phyloP scores from a whole-genome alignment of 92 coral and sea anemone species.

The Pocillopora meandrina region DNA sequence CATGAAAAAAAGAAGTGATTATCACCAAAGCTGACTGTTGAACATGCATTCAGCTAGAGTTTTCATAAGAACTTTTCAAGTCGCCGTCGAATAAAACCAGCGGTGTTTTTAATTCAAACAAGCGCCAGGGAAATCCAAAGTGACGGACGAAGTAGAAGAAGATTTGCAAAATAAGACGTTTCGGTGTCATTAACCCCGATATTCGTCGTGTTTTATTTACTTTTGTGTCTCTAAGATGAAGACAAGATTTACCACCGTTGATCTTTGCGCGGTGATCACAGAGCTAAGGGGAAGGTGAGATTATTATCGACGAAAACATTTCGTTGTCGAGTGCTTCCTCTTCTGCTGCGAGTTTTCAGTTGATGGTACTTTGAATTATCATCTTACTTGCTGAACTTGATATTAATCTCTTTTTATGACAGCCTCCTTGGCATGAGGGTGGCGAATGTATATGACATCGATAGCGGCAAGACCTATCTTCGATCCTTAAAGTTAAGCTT shows the following conservation, averaged over 20 bases:
- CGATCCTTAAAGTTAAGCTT: too few relatives aligned
- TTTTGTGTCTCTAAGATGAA: slow-evolving; percentile 66
- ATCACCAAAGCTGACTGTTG: too few relatives aligned
- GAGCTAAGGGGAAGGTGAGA: slow-evolving; percentile 77
- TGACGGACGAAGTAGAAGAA: slow-evolving; percentile 6
- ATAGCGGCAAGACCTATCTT: slow-evolving; percentile 75
- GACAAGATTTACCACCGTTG: slow-evolving; percentile 89
- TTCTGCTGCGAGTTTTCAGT: too few relatives aligned
- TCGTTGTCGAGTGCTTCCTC: too few relatives aligned
- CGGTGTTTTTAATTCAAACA: not conserved
- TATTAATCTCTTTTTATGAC: not conserved
- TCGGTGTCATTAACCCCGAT: not conserved
- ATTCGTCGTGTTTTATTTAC: not conserved
- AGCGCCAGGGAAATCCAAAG: not conserved
- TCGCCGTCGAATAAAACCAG: not conserved
- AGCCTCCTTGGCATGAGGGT: slow-evolving; percentile 97
- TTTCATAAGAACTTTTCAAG: too few relatives aligned
- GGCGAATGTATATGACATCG: slow-evolving; percentile 89
- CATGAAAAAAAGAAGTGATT: too few relatives aligned
- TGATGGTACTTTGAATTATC: too few relatives aligned
- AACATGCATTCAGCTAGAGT: too few relatives aligned
- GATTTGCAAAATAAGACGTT: not conserved
- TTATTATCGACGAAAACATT: too few relatives aligned
- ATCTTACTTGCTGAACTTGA: too few relatives aligned
- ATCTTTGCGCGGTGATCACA: slow-evolving; percentile 82